These are phyloP conservation scores for Darevskia nairensis DNA, from an alignment of 2,797 vertebrate genomes.

Conservation along the genomic window DNA sequence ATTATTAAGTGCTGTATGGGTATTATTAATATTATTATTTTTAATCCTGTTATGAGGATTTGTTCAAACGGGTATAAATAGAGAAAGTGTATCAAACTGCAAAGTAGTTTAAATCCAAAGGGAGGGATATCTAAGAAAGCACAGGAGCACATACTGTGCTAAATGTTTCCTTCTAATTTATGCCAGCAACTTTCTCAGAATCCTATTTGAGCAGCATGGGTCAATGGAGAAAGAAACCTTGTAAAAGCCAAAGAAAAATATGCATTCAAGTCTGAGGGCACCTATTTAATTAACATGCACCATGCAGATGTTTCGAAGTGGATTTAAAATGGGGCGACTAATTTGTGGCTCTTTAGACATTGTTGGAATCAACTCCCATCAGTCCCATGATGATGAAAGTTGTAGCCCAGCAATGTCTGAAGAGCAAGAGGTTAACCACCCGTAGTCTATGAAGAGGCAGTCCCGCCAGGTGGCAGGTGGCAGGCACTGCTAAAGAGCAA, in stretches of 20 bases:
- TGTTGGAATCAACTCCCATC: background rate
- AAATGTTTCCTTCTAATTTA: no score
- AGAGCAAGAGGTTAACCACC: background rate
- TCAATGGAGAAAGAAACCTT: no score
- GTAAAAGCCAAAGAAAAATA: no score
- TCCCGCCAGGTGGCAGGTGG: background rate
- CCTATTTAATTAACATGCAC: background rate
- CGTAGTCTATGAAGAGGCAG: background rate
- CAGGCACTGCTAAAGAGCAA: background rate
- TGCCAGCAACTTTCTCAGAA: no score
- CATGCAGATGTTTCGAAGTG: background rate
- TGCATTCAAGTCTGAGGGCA: background rate
- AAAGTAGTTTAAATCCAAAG: no score
- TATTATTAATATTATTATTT: background rate
- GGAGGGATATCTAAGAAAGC: background rate
- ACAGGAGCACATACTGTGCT: background rate
- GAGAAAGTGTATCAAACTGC: no score
- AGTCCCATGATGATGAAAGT: background rate
- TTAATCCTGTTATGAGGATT: conserved; percentile 31
- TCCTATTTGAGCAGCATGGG: no score
- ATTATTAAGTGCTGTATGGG: conserved; percentile 24
- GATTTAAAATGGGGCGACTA: background rate
- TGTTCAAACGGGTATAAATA: conserved; percentile 20
- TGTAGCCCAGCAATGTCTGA: background rate
- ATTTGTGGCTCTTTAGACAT: background rate